Conservation (phyloP, 1,140 invertebrate genomes). For the Orius insidiosus region DNA sequence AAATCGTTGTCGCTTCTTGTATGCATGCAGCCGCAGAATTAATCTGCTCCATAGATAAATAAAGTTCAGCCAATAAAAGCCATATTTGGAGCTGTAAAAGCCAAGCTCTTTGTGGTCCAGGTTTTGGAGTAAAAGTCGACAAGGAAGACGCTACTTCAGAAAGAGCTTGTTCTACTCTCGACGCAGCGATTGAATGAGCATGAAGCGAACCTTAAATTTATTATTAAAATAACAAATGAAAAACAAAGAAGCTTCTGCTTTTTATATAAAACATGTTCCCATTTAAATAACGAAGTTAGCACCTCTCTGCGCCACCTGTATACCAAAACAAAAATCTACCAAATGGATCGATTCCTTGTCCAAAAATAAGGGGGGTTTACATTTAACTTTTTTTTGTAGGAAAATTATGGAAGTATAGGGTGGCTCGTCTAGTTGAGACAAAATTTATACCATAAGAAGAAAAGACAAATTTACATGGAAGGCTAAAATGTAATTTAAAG, state of each 20-base stretch:
- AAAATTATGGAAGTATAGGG: too few relatives aligned
- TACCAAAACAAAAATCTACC: too few relatives aligned
- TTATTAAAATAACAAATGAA: conserved; percentile 3
- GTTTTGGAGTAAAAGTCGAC: conserved; percentile 51
- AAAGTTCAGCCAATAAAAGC: conserved; percentile 75
- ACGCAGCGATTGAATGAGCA: conserved; percentile 67
- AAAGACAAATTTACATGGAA: too few relatives aligned
- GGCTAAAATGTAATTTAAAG: too few relatives aligned
- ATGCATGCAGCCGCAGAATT: conserved; percentile 70
- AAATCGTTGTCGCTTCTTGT: conserved; percentile 71
- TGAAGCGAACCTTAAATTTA: conserved; percentile 51
- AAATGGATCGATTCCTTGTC: too few relatives aligned
- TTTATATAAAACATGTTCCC: too few relatives aligned
- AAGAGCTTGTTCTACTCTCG: conserved; percentile 71
- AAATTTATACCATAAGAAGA: too few relatives aligned
- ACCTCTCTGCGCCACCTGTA: too few relatives aligned
- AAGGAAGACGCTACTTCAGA: conserved; percentile 80
- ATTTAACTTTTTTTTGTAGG: too few relatives aligned
- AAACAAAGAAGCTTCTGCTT: conserved; percentile 38
- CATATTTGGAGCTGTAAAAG: conserved; percentile 67
- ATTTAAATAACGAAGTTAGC: too few relatives aligned
- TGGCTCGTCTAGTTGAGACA: too few relatives aligned
- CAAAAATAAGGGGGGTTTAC: too few relatives aligned
- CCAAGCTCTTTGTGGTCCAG: conserved; percentile 59
- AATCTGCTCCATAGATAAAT: conserved; percentile 57